Percentiles rank a stretch among this genome's conserved stretches.
Evolutionary conservation across 2,888 invertebrate species (phyloP).

Genomic region (Drosophila pegasa): DNA sequence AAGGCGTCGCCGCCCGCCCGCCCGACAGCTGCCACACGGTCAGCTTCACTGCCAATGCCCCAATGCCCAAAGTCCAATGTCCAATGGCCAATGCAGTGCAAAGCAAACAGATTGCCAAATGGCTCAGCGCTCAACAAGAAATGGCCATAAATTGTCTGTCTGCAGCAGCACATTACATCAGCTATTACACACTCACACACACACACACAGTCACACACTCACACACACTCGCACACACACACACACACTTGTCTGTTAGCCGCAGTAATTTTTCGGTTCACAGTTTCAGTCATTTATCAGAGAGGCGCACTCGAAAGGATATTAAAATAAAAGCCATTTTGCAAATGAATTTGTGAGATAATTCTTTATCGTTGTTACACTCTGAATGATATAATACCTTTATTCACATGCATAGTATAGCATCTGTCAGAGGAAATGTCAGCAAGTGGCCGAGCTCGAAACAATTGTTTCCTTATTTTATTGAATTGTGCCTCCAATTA

Average conservation of each 20-base stretch:
- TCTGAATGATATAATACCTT: background rate
- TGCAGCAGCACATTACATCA: slow-evolving; percentile 42
- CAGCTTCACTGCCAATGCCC: slow-evolving; percentile 16
- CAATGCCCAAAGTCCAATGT: slow-evolving; percentile 19
- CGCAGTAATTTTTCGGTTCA: slow-evolving; percentile 3
- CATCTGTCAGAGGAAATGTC: background rate
- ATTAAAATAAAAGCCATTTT: background rate
- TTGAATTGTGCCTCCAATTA: background rate
- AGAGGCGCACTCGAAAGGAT: slow-evolving; percentile 6
- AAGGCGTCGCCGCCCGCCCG: slow-evolving; percentile 19
- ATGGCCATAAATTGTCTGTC: slow-evolving; percentile 39
- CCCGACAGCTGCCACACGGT: slow-evolving; percentile 12
- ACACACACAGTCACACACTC: background rate
- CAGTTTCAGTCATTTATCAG: background rate
- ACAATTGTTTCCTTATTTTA: background rate
- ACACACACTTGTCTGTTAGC: background rate
- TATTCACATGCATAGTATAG: background rate
- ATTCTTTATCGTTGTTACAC: background rate
- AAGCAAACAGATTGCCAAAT: slow-evolving; percentile 61
- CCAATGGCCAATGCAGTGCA: slow-evolving; percentile 44
- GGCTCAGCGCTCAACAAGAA: slow-evolving; percentile 40
- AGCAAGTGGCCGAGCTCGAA: background rate
- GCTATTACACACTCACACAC: slow-evolving; percentile 17
- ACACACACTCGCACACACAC: background rate
- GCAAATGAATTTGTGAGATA: background rate